A percentile compares a stretch with the other conserved stretches of the same genome.
Evolutionary conservation across 2,113 vertebrate genomes (phyloP).

Genomic region (Poeciliopsis retropinna): DNA sequence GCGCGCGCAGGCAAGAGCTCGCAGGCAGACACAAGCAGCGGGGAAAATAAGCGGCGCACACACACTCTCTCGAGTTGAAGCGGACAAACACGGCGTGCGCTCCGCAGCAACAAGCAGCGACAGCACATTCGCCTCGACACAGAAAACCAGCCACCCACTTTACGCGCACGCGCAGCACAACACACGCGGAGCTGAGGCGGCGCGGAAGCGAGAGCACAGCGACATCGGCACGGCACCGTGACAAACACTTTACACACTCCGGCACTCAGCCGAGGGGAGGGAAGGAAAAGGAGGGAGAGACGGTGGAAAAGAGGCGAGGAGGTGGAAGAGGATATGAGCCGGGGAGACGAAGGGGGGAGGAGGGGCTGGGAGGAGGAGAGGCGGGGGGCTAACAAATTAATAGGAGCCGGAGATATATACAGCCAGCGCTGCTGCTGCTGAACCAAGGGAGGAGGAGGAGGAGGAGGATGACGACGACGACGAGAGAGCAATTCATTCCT

Average conservation of each 20-base stretch:
- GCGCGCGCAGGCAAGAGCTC: constrained; percentile 55
- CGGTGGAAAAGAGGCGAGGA: constrained; percentile 31
- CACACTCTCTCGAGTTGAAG: constrained; percentile 29
- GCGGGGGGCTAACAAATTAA: constrained; percentile 72
- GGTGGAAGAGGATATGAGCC: constrained; percentile 71
- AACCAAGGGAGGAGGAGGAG: constrained; percentile 38
- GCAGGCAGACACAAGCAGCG: constrained; percentile 15
- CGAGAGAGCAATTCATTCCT: constrained; percentile 76
- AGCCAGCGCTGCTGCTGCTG: constrained; percentile 57
- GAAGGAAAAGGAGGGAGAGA: constrained; percentile 47
- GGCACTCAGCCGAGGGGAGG: constrained; percentile 68
- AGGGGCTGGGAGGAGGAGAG: constrained; percentile 31
- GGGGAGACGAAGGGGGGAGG: constrained; percentile 30
- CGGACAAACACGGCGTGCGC: constrained; percentile 54
- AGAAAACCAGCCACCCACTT: constrained; percentile 62
- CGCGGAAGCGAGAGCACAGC: constrained; percentile 64
- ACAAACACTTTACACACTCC: constrained; percentile 80
- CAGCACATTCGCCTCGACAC: constrained; percentile 66
- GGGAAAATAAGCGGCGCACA: constrained; percentile 10
- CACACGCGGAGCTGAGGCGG: constrained; percentile 52
- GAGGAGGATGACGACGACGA: constrained; percentile 44
- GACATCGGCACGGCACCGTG: constrained; percentile 75
- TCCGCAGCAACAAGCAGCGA: constrained; percentile 53
- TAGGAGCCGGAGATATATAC: constrained; percentile 75
- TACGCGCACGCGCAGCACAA: constrained; percentile 46